phyloP scores from a whole-genome alignment of 2,113 vertebrate species.

The Limanda limanda region DNA sequence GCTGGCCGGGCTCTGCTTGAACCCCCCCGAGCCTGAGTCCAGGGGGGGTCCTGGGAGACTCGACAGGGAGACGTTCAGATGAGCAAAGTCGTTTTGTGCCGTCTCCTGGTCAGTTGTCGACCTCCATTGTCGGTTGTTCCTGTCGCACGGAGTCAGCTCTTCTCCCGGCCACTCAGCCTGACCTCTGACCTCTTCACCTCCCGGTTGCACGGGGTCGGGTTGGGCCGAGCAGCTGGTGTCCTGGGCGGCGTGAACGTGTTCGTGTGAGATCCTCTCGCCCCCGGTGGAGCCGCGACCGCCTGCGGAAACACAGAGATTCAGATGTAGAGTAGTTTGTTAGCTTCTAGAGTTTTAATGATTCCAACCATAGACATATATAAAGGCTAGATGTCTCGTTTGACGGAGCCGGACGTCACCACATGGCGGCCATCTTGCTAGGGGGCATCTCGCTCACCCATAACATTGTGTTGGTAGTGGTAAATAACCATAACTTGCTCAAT shows the following conservation, averaged over 20 bases:
- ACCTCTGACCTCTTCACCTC: neutral
- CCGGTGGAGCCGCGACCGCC: neutral
- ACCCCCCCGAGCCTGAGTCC: neutral
- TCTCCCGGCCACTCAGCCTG: neutral
- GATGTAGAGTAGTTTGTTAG: too few species aligned
- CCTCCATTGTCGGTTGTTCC: slow-evolving; percentile 19
- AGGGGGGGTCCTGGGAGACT: slow-evolving; percentile 26
- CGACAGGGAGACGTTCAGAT: slow-evolving; percentile 27
- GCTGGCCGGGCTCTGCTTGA: too few species aligned
- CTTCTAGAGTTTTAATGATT: too few species aligned
- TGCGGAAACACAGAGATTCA: too few species aligned
- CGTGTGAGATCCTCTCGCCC: slow-evolving; percentile 15
- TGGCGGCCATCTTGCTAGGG: too few species aligned
- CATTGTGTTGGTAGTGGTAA: too few species aligned
- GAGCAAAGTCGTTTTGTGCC: neutral
- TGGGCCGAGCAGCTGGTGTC: neutral
- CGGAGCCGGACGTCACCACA: too few species aligned
- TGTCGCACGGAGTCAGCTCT: slow-evolving; percentile 12
- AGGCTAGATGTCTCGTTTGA: too few species aligned
- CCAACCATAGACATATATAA: too few species aligned
- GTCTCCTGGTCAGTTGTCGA: neutral
- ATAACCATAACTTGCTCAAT: too few species aligned
- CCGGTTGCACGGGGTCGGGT: slow-evolving; percentile 44
- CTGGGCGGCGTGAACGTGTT: neutral
- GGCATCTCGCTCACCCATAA: too few species aligned